These are phyloP conservation scores for Sebastes vulpes DNA, from an alignment of 2,797 vertebrate genomes.

Conservation along the genomic window DNA sequence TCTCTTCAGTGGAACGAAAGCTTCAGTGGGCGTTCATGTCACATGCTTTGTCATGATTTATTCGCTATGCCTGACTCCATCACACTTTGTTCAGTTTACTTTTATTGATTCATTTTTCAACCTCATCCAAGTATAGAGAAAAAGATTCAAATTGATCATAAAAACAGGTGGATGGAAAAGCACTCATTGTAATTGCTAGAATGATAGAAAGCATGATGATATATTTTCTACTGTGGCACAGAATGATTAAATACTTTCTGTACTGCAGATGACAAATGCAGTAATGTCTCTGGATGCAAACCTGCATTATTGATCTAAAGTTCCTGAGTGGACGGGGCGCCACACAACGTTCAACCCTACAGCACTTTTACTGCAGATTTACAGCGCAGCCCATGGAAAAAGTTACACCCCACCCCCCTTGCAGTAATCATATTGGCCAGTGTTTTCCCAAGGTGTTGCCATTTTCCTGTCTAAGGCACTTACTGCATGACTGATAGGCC, in stretches of 20 bases:
- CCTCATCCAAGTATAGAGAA: not conserved
- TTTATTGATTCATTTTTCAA: not conserved
- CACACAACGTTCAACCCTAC: conserved; percentile 23
- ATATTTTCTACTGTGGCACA: not conserved
- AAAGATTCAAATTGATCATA: not conserved
- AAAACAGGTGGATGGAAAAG: not conserved
- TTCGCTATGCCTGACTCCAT: not conserved
- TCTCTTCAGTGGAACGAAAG: not conserved
- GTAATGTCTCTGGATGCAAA: conserved; percentile 28
- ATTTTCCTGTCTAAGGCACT: conserved; percentile 72
- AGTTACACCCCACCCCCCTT: conserved; percentile 8
- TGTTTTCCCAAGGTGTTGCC: conserved; percentile 72
- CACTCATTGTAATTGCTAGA: not conserved
- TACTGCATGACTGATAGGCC: conserved; percentile 67
- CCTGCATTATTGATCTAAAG: conserved; percentile 45
- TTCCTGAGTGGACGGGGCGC: conserved; percentile 20
- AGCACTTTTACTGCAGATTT: conserved; percentile 60
- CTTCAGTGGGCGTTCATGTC: not conserved
- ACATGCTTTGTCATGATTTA: not conserved
- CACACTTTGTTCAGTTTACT: not conserved
- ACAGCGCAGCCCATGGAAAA: conserved; percentile 58
- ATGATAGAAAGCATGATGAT: not conserved
- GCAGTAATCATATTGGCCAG: conserved; percentile 63
- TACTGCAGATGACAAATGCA: conserved; percentile 2
- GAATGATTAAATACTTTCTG: not conserved